Evolutionary conservation across 35 echinoderm and acorn worm genomes (phyloP), one percentile per base, ranked within the genome.

Genomic region (Apostichopus parvimensis): DNA sequence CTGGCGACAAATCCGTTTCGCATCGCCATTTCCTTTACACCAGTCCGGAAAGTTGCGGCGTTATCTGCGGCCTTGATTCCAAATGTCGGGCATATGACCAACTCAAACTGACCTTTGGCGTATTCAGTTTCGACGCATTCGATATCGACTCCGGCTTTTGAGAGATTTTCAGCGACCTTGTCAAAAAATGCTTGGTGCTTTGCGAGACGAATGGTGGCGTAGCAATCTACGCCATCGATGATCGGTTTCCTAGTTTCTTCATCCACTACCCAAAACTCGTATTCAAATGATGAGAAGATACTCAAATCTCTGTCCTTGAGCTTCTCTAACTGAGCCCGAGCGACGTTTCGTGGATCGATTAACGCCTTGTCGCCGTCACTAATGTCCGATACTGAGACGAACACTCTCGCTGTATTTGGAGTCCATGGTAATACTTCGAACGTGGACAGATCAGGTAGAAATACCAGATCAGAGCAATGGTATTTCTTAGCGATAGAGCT

Each of bases 251-350:
- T 86, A 6, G 90, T 85, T 45, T 94, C 58, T n/a, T 90, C 56
- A 79, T 95, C 84, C 0, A 98, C 84, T n/a, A 98, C 57, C 66
- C 92, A 95, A 76, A 95, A 98, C 78, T 98, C 96, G 68, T 98
- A 90, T 64, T 95, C 96, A 71, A 88, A 88, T 13, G 57, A 65
- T 8, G 86, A 88, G 17, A 88, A 26, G 4, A 98, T 57, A 68
- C 21, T 82, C 11, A 82, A 78, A 5, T 89, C 83, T 88, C 89
- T 92, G 11, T 95, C 57, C 54, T 88, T 34, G 15, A 98, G 86
- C 24, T 68, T 23, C 6, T 91, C 62, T n/a, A 98, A 22, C 79
- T 98, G 96, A 57, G 87, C n/a, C 23, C 73, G 80, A 1, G 96
- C 96, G 60, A 98, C 52, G 13, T 86, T 78, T 26, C 96, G 79